Percentiles rank a stretch among this genome's conserved stretches.
phyloP scores from a whole-genome alignment of 2,113 vertebrate genomes.

The Candoia aspera region DNA sequence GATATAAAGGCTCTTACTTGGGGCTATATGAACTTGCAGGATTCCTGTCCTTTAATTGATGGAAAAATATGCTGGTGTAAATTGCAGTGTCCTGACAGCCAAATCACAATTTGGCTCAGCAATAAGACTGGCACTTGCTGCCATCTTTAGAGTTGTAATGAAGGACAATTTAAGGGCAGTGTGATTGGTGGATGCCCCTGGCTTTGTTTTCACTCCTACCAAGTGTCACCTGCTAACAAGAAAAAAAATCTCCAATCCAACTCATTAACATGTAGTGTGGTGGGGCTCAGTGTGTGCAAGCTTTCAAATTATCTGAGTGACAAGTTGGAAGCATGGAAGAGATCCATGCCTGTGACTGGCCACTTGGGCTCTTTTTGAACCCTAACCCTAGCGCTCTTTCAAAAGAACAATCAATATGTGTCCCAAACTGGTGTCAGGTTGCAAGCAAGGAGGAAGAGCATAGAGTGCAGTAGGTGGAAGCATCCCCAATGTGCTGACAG shows the following conservation, averaged over 20 bases:
- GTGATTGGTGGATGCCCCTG: not conserved
- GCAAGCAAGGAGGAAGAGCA: not conserved
- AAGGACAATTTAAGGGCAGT: not conserved
- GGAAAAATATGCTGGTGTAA: not conserved
- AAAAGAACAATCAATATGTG: not conserved
- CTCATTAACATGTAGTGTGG: not conserved
- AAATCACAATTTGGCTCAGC: not conserved
- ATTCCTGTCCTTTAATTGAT: not conserved
- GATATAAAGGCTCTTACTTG: constrained; percentile 1
- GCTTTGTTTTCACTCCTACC: not conserved
- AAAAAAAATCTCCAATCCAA: not conserved
- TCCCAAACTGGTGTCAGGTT: not conserved
- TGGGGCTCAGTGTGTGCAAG: not conserved
- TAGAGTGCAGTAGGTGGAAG: not conserved
- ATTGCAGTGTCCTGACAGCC: not conserved
- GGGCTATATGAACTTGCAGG: not conserved
- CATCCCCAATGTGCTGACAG: not conserved
- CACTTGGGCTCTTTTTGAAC: not conserved
- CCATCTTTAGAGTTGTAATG: not conserved
- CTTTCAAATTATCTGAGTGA: not conserved
- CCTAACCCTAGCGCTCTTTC: not conserved
- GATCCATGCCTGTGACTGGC: not conserved
- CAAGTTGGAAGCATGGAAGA: not conserved
- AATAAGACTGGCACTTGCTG: not conserved
- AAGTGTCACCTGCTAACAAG: not conserved